These are phyloP conservation scores for Leuciscus waleckii DNA, from an alignment of 2,797 vertebrate species.

Conservation along the genomic window DNA sequence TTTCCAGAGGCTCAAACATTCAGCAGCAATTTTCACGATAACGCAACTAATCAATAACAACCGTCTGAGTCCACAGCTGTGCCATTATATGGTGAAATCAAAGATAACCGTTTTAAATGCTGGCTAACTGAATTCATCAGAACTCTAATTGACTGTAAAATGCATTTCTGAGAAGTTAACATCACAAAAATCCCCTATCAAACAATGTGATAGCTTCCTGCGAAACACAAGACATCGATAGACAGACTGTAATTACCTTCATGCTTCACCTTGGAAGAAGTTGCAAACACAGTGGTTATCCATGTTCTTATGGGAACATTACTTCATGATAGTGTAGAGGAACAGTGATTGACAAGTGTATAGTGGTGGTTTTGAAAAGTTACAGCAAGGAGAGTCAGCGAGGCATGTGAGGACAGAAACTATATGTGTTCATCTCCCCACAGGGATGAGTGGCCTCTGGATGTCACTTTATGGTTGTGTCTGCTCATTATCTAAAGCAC, in stretches of 20 bases:
- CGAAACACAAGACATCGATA: conserved; percentile 18
- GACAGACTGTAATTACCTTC: conserved; percentile 45
- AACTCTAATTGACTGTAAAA: conserved; percentile 42
- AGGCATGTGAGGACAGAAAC: conserved; percentile 45
- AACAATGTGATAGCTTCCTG: conserved; percentile 12
- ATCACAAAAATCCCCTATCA: neutral
- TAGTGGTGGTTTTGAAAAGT: conserved; percentile 36
- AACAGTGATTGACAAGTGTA: conserved; percentile 13
- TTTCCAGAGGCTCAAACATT: conserved; percentile 1
- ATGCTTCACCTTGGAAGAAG: conserved; percentile 44
- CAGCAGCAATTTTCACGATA: conserved; percentile 28
- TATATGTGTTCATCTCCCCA: conserved; percentile 52
- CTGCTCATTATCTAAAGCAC: conserved; percentile 56
- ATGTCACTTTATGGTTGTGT: conserved; percentile 54
- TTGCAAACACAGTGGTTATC: conserved; percentile 32
- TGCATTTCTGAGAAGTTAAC: conserved; percentile 11
- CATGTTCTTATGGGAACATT: conserved; percentile 30
- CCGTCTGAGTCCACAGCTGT: conserved; percentile 26
- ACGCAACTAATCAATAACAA: conserved; percentile 49
- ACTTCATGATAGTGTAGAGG: conserved; percentile 43
- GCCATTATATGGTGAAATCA: conserved; percentile 52
- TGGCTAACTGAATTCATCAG: conserved; percentile 34
- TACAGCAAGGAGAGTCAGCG: conserved; percentile 36
- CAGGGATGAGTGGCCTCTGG: conserved; percentile 62
- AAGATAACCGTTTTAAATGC: conserved; percentile 50